Percentiles rank a stretch among this genome's conserved stretches.
These are phyloP conservation scores for Notocelia uddmanniana DNA, from an alignment of 2,888 invertebrate genomes.

Conservation along the genomic window DNA sequence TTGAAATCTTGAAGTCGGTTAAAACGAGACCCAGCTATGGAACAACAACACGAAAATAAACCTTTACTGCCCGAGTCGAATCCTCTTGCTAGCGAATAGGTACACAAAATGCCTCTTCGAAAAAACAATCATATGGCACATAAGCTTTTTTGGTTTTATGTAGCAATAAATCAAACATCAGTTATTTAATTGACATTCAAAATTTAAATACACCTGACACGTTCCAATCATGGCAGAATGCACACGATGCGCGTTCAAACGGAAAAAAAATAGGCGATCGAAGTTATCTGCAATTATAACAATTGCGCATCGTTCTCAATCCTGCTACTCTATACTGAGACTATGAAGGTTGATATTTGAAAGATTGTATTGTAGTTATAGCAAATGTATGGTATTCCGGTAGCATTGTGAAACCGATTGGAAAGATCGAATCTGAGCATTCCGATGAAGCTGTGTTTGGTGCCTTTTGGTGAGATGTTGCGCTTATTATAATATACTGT, in stretches of 20 bases:
- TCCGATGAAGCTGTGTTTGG: slow-evolving; percentile 61
- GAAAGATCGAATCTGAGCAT: slow-evolving; percentile 78
- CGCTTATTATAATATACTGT: neutral
- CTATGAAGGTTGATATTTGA: slow-evolving; percentile 44
- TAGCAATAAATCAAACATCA: slow-evolving; percentile 7
- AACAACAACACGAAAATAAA: too few species aligned
- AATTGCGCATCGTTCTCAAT: neutral
- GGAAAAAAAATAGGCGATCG: slow-evolving; percentile 66
- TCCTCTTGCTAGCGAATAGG: too few species aligned
- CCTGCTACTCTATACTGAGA: slow-evolving; percentile 1
- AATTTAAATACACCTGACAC: slow-evolving; percentile 69
- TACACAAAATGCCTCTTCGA: neutral
- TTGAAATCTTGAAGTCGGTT: too few species aligned
- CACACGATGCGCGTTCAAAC: slow-evolving; percentile 65
- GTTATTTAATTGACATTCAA: slow-evolving; percentile 69
- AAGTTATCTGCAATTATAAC: slow-evolving; percentile 55
- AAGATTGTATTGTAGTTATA: neutral
- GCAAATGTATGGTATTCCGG: slow-evolving; percentile 57
- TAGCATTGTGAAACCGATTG: slow-evolving; percentile 74
- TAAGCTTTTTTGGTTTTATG: neutral
- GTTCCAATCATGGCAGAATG: slow-evolving; percentile 63
- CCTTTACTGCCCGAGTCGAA: too few species aligned
- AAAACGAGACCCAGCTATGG: too few species aligned
- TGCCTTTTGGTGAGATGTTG: slow-evolving; percentile 13
- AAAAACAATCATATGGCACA: neutral